Base-by-base conservation (phyloP, 2,113 vertebrate species). In the Leucoraja erinaceus region DNA sequence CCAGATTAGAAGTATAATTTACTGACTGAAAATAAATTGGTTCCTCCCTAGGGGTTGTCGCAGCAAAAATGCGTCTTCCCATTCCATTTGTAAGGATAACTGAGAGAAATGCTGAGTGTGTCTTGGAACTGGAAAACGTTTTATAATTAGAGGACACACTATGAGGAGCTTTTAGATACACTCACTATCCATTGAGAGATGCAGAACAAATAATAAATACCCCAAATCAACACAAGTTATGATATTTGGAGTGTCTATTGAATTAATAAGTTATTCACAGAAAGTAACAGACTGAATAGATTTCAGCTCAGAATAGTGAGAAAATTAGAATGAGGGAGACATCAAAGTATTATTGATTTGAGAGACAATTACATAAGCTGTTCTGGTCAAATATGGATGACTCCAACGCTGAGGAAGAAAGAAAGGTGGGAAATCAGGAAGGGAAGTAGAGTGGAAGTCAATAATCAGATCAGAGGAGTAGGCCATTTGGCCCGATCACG, bases 1-100 rank as follows among this genome's bases (percentile, higher is more conserved):
- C 16, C 83, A 63, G 83, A 63, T 88, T 88, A 63, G 61, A 88
- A 66, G 59, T 88, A 12, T 63, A 88, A 63, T 63, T 88, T 88
- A 61, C 59, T 66, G 59, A 63, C 83, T 63, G 59, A 86, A 88
- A 33, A 63, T 66, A 88, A 63, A 66, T 63, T 88, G 4, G 59
- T 88, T 88, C 83, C 8, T 7, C 5, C 56, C n/a, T 63, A 11
- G 12, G 59, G 63, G 38, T 47, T 47, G 38, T 47, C 38, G 3
- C 38, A 47, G 28, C 81, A 61, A 22, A 84, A 84, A 28, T 84
- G 28, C 54, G 25, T 84, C 81, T 61, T 61, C 81, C 54, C 47
- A 59, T 25, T 84, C 56, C 25, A 59, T 59, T 22, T 59, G 25
- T 22, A 59, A 83, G 9, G 22, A 25, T 3, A 28, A 83, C 56